Base-by-base conservation (phyloP, 2,797 vertebrate genomes). In the Masticophis lateralis region DNA sequence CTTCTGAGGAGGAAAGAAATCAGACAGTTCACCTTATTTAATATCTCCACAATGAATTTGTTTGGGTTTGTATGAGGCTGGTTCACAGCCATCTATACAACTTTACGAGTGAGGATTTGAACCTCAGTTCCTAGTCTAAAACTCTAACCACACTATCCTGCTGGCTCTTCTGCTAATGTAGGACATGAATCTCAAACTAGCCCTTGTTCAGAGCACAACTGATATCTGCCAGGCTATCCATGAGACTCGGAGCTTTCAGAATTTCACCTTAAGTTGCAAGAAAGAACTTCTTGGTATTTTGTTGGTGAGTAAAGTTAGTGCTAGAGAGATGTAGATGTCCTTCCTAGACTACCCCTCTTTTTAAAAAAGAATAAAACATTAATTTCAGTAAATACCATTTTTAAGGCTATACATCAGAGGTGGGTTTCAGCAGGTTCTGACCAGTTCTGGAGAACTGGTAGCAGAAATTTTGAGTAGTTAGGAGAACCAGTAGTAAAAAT, bases 171-270 rank as follows among this genome's bases (percentile, higher is more conserved):
- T 69, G 60, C 51, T 12, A 66, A 87, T 47, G 7, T 60, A 97
- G 97, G 96, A 97, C 63, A 94, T 95, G 25, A 96, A 96, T 87
- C 93, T 97, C 59, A 96, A 96, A 86, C 95, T 97, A 94, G 96
- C 95, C 59, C 96, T 97, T 74, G 95, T 92, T 13, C 95, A 96
- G 93, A 96, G 95, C 69, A 87, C 96, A 83, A 96, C 91, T 5
- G 95, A 97, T 32, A 95, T 97, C 6, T n/a, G 94, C 92, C 94
- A 96, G 16, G 96, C 96, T 55, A 28, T 97, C 90, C 94, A 94
- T 2, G 96, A 96, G 7, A 79, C 94, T 37, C 94, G 89, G 53
- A 94, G 96, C 25, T 55, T 55, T 87, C 88, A 27, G 5, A 32
- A 27, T 22, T 96, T 97, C 89, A 94, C 74, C 63, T 95, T 97